Percentiles rank a stretch among this genome's conserved stretches.
Conservation (phyloP, 2,113 vertebrate genomes). For the Paraplagusia blochii region DNA sequence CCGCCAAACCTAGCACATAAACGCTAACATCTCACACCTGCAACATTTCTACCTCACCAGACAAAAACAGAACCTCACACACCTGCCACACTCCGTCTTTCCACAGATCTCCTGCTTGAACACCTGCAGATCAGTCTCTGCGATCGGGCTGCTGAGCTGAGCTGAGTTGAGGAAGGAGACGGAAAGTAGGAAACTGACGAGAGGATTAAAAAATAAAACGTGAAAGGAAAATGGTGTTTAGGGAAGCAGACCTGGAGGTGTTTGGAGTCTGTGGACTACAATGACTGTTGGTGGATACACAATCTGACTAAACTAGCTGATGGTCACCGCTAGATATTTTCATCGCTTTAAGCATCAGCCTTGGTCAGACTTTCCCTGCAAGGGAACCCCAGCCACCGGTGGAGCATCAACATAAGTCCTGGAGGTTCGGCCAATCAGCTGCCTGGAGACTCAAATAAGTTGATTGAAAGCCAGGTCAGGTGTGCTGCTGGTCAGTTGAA, state of each 20-base stretch:
- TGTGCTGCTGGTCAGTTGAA: too few relatives aligned
- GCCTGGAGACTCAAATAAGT: too few relatives aligned
- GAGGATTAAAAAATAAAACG: background rate
- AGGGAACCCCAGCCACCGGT: too few relatives aligned
- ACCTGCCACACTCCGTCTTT: too few relatives aligned
- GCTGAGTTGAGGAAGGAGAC: slow-evolving; percentile 47
- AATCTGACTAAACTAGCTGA: too few relatives aligned
- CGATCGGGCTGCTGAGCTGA: background rate
- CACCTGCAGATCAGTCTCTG: slow-evolving; percentile 1
- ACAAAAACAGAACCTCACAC: slow-evolving; percentile 4
- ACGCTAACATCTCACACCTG: slow-evolving; percentile 38
- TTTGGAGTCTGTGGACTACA: slow-evolving; percentile 22
- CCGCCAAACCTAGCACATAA: slow-evolving; percentile 21
- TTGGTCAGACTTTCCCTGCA: too few relatives aligned
- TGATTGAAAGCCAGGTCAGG: too few relatives aligned
- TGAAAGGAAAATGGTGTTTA: slow-evolving; percentile 6
- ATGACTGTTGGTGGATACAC: too few relatives aligned
- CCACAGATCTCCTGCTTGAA: background rate
- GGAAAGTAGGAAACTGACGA: background rate
- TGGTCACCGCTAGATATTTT: too few relatives aligned
- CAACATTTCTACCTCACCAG: slow-evolving; percentile 37
- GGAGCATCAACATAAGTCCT: too few relatives aligned
- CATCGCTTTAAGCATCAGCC: too few relatives aligned
- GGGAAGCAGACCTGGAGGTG: slow-evolving; percentile 17
- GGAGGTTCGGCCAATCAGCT: too few relatives aligned